Conservation (phyloP, 1,140 invertebrate species). For the Drosophila busckii region DNA sequence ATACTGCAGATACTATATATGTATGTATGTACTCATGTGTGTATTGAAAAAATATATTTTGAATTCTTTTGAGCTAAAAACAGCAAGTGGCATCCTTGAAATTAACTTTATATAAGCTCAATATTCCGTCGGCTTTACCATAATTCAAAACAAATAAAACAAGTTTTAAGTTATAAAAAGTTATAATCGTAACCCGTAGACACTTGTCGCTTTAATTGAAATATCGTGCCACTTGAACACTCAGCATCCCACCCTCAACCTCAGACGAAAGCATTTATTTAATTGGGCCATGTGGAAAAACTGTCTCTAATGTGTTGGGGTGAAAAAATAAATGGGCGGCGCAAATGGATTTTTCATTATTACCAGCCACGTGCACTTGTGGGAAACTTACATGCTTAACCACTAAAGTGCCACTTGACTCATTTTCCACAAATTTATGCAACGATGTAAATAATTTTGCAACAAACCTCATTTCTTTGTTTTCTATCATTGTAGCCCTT, state of each 20-base stretch:
- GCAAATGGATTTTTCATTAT: neutral
- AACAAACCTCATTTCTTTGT: slow-evolving; percentile 26
- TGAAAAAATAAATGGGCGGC: neutral
- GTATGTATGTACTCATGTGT: too few species aligned
- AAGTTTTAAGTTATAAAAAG: too few species aligned
- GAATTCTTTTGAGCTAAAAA: too few species aligned
- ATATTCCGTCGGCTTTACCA: too few species aligned
- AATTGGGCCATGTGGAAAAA: slow-evolving; percentile 33
- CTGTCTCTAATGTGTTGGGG: slow-evolving; percentile 18
- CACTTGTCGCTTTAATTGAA: slow-evolving; percentile 32
- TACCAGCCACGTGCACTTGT: slow-evolving; percentile 8
- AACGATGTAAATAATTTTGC: neutral
- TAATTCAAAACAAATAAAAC: too few species aligned
- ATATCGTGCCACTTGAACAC: slow-evolving; percentile 9
- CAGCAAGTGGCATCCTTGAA: too few species aligned
- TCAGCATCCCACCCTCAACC: neutral
- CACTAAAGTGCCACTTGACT: too few species aligned
- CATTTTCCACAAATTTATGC: neutral
- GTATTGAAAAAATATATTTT: too few species aligned
- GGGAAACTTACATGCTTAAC: too few species aligned
- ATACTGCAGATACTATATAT: too few species aligned
- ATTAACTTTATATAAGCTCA: too few species aligned
- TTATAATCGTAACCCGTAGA: too few species aligned
- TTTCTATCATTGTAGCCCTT: slow-evolving; percentile 61
- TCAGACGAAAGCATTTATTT: slow-evolving; percentile 10